Evolutionary conservation across 1,140 invertebrate species (phyloP), one percentile per base, ranked within the genome.

Genomic region (Papilio dardanus): DNA sequence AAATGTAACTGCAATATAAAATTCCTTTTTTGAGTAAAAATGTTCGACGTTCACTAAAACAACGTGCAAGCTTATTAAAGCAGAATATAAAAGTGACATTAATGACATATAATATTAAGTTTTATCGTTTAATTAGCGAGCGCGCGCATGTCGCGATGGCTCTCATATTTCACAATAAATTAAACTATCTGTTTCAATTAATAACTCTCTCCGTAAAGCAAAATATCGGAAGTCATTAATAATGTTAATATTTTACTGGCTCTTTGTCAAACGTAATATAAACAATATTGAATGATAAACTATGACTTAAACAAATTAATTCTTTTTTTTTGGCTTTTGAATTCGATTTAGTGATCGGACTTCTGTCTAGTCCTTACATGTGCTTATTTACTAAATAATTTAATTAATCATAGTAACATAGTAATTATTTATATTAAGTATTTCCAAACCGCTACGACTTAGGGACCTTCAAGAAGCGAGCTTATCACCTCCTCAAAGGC

Each of bases 221-320:
- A 24, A 54, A 24, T 54, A 54, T 54, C 50, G 21, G 50, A 54
- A 54, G 21, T 54, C 50, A 24, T 54, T 54, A 54, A 28, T 54
- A 8, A 54, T 24, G 16, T 54, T 16, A 54, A 54, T 16, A 19
- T 54, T 24, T 3, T 24, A 24, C 16, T 24, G 21, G 50, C 8
- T 24, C 8, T 24, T 54, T 54, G 50, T 54, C 19, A 3, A 21
- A 8, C 24, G n/a, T n/a, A n/a, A n/a, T n/a, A n/a, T n/a, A n/a
- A 24, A 54, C 19, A 54, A 24, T 54, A n/a, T 46, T 46, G n/a
- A 46, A 19, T 46, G 42, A 46, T 46, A 46, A 46, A 46, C 14
- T 46, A 46, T 46, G 16, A 7, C n/a, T 7, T 46, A 46, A 46
- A 19, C n/a, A 46, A 19, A 46, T 46, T 46, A n/a, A 8, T 46